These are phyloP conservation scores for Athetis lepigone DNA, from an alignment of 2,888 invertebrate species.

Conservation along the genomic window DNA sequence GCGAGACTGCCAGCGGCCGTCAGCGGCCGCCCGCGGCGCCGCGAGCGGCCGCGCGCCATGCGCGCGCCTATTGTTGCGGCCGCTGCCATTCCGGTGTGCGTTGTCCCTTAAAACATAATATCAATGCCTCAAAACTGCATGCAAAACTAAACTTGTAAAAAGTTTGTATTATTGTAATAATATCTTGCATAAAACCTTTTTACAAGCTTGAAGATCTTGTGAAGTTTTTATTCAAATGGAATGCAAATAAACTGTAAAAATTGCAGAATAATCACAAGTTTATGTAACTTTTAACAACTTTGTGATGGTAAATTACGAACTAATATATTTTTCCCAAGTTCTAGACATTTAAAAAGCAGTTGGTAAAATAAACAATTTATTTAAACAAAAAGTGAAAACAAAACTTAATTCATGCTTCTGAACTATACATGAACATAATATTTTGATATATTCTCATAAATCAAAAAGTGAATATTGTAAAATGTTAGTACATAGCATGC, in stretches of 20 bases:
- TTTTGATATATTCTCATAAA: conserved; percentile 67
- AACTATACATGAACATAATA: conserved; percentile 53
- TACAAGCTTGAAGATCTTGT: background rate
- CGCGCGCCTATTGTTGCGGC: too few species aligned
- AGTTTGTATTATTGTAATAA: conserved; percentile 6
- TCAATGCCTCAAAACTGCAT: conserved; percentile 17
- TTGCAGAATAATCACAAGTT: conserved; percentile 18
- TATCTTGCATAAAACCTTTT: conserved; percentile 29
- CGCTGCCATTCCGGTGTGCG: too few species aligned
- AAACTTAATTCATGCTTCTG: conserved; percentile 3
- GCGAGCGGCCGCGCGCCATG: too few species aligned
- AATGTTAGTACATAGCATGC: conserved; percentile 72
- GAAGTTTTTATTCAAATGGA: background rate
- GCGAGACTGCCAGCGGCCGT: too few species aligned
- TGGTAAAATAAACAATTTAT: conserved; percentile 50
- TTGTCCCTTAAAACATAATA: too few species aligned
- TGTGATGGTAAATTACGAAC: background rate
- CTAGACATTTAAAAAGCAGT: conserved; percentile 55
- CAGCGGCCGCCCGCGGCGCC: too few species aligned
- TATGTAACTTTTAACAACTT: conserved; percentile 10
- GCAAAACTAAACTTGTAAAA: conserved; percentile 4
- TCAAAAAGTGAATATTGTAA: conserved; percentile 65
- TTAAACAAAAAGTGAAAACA: conserved; percentile 37
- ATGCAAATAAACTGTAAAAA: conserved; percentile 12
- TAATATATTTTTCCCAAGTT: conserved; percentile 6